phyloP scores from a whole-genome alignment of 2,888 invertebrate species.

The Phortica okadai region DNA sequence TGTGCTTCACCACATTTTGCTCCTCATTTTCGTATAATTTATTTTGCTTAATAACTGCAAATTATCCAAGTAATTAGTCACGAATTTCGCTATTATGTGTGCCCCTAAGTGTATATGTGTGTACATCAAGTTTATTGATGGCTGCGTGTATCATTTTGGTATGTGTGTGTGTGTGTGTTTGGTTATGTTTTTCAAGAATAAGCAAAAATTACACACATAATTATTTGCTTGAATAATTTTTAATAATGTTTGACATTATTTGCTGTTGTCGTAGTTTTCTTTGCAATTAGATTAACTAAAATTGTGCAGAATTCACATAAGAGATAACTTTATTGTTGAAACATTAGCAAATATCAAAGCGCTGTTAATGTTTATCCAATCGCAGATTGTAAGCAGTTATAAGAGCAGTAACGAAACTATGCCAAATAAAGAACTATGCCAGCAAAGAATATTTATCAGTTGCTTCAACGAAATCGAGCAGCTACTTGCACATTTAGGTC shows the following conservation, averaged over 20 bases:
- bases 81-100: conserved; percentile 68
- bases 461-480: conserved; percentile 14
- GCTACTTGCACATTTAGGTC: conserved; percentile 25
- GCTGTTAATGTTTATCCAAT: too few relatives aligned
- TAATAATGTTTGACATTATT: not conserved
- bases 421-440: not conserved
- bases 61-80: conserved; percentile 73
- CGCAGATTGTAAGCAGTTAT: too few relatives aligned
- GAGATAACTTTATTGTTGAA: too few relatives aligned
- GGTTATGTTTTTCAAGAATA: not conserved
- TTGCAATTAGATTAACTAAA: too few relatives aligned
- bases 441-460: not conserved
- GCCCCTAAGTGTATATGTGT: conserved; percentile 3
- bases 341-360: too few relatives aligned
- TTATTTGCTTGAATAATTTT: conserved; percentile 60
- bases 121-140: not conserved
- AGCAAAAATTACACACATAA: conserved; percentile 54
- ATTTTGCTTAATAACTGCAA: conserved; percentile 64
- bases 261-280: not conserved
- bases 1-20: not conserved
- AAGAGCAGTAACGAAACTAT: not conserved
- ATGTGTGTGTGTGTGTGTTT: conserved; percentile 31
- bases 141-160: not conserved
- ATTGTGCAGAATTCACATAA: too few relatives aligned
- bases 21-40: not conserved